Evolutionary conservation across 2,113 vertebrate genomes (phyloP).

Genomic region (Pollimyrus isidori): DNA sequence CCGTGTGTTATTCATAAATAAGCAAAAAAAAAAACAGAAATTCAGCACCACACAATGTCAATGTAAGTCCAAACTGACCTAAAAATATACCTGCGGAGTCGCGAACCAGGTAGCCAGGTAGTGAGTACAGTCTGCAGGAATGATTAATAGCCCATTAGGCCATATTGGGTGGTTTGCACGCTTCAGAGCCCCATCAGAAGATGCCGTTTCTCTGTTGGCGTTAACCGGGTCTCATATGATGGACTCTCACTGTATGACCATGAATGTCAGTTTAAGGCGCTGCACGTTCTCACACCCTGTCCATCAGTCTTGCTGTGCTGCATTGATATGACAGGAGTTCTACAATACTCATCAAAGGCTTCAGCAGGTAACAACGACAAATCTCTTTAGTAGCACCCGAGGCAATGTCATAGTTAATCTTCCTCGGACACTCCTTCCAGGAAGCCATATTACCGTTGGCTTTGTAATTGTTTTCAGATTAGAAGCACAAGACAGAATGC

Average conservation of each 20-base stretch:
- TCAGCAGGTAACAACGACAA: background rate
- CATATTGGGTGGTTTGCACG: constrained; percentile 65
- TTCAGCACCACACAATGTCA: background rate
- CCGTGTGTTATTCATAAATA: background rate
- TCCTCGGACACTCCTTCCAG: background rate
- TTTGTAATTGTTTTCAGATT: background rate
- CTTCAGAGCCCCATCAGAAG: constrained; percentile 59
- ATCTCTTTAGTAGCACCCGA: background rate
- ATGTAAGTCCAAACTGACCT: background rate
- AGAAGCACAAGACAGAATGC: background rate
- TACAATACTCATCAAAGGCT: background rate
- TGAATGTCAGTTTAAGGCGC: background rate
- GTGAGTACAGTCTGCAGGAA: constrained; percentile 60
- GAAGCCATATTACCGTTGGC: background rate
- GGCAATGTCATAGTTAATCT: background rate
- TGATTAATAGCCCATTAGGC: constrained; percentile 71
- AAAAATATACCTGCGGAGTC: constrained; percentile 21
- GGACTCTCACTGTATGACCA: background rate
- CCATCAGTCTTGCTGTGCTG: background rate
- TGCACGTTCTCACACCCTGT: background rate
- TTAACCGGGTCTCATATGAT: background rate
- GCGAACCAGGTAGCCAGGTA: constrained; percentile 55
- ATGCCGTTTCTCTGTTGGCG: constrained; percentile 19
- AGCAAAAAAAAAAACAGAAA: background rate
- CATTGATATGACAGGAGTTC: background rate